Evolutionary conservation across 2,113 vertebrate genomes (phyloP).

Genomic region (Lethenteron reissneri): DNA sequence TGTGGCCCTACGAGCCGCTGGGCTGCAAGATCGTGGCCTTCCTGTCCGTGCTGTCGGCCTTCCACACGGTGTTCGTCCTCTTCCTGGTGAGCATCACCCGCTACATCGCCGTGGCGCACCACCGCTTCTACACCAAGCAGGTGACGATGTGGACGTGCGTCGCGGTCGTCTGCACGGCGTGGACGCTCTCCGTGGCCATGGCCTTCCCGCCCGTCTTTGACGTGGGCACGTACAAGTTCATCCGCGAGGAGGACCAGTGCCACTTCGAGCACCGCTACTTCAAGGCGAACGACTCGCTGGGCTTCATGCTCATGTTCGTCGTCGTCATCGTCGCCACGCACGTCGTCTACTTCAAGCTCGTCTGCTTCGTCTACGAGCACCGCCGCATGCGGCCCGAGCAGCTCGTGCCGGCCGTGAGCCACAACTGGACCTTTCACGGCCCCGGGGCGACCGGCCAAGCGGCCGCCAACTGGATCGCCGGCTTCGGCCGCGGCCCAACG

Average conservation of each 20-base stretch:
- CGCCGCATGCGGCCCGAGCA: constrained; percentile 84
- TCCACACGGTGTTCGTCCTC: constrained; percentile 80
- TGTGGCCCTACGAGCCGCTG: constrained; percentile 62
- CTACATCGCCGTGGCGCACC: constrained; percentile 79
- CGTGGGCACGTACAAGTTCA: constrained; percentile 76
- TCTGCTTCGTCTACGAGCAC: constrained; percentile 70
- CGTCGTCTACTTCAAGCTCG: constrained; percentile 67
- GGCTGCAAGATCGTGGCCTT: constrained; percentile 84
- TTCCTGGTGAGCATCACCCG: constrained; percentile 76
- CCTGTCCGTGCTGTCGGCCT: constrained; percentile 73
- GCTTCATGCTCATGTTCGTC: constrained; percentile 81
- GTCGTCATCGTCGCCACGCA: constrained; percentile 71
- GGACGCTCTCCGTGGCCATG: constrained; percentile 77
- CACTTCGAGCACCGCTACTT: constrained; percentile 84
- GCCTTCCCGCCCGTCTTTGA: constrained; percentile 72
- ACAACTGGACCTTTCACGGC: constrained; percentile 87
- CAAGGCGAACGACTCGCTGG: constrained; percentile 76
- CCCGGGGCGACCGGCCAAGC: constrained; percentile 75
- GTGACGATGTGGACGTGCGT: constrained; percentile 83
- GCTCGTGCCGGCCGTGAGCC: constrained; percentile 74
- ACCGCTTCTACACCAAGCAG: constrained; percentile 73
- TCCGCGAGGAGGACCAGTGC: constrained; percentile 71
- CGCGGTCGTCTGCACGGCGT: constrained; percentile 73
- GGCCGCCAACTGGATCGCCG: constrained; percentile 76
- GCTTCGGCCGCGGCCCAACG: constrained; percentile 71